Evolutionary conservation across 2,888 invertebrate genomes (phyloP).

Genomic region (Philopedon plagiatum): DNA sequence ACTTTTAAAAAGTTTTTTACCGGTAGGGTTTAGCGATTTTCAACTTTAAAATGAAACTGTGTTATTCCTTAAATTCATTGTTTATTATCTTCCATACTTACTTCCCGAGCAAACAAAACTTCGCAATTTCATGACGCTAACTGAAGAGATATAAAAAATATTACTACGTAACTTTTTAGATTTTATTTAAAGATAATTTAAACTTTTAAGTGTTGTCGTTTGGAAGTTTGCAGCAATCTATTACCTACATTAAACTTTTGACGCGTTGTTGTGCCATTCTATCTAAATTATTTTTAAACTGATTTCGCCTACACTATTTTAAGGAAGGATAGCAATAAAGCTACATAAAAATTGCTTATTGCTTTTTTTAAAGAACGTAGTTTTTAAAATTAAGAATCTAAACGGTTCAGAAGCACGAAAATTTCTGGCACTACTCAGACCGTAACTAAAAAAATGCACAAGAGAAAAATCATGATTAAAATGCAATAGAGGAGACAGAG

Average conservation of each 20-base stretch:
- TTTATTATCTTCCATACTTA: constrained; percentile 36
- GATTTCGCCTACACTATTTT: neutral
- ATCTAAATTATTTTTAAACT: constrained; percentile 14
- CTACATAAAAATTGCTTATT: neutral
- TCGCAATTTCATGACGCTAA: constrained; percentile 15
- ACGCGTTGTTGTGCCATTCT: constrained; percentile 12
- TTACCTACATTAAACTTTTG: constrained; percentile 25
- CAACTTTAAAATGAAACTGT: constrained; percentile 32
- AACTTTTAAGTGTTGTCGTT: constrained; percentile 32
- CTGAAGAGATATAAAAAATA: constrained; percentile 28
- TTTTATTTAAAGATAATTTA: constrained; percentile 44
- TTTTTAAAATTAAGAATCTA: neutral
- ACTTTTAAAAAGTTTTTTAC: constrained; percentile 34
- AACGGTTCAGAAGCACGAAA: too few relatives aligned
- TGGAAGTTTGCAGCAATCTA: constrained; percentile 19
- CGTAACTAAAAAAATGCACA: too few relatives aligned
- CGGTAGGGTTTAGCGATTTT: constrained; percentile 25
- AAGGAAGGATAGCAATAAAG: neutral
- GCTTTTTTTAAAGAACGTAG: neutral
- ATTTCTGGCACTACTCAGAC: too few relatives aligned
- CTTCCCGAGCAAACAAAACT: constrained; percentile 39
- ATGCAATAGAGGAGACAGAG: too few relatives aligned
- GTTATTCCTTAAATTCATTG: constrained; percentile 40
- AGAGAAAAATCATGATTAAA: too few relatives aligned
- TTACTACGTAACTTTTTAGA: constrained; percentile 30